Evolutionary conservation across 2,113 vertebrate genomes (phyloP).

Genomic region (Ailurus styani): DNA sequence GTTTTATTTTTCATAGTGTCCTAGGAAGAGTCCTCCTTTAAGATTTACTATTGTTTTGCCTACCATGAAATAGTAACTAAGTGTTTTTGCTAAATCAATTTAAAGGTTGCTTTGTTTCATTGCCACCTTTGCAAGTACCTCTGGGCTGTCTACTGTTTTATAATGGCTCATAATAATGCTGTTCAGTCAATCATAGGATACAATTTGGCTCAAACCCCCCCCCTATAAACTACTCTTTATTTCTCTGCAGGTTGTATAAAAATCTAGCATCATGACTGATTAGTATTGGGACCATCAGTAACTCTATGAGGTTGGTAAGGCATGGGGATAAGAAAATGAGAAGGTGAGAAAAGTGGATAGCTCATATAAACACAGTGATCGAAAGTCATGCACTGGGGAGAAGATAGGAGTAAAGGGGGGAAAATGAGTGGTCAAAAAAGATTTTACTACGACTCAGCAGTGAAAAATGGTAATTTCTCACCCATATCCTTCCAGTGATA

Average conservation of each 20-base stretch:
- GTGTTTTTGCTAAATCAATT: conserved; percentile 54
- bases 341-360: not conserved
- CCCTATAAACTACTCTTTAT: not conserved
- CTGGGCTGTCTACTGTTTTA: not conserved
- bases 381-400: not conserved
- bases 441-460: not conserved
- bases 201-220: not conserved
- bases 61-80: conserved; percentile 42
- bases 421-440: not conserved
- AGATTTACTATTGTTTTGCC: conserved; percentile 47
- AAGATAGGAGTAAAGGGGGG: not conserved
- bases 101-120: conserved; percentile 35
- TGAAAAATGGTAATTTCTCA: not conserved
- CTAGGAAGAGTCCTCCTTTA: conserved; percentile 16
- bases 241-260: not conserved
- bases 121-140: not conserved
- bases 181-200: not conserved
- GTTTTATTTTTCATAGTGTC: conserved; percentile 41
- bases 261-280: not conserved
- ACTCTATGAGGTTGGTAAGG: not conserved
- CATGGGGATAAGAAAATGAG: not conserved
- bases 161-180: not conserved
- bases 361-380: not conserved
- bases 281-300: not conserved
- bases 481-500: not conserved